Percentiles rank a stretch among this genome's conserved stretches.
Conservation (phyloP, 2,888 invertebrate genomes). For the Gymnosoma rotundatum region DNA sequence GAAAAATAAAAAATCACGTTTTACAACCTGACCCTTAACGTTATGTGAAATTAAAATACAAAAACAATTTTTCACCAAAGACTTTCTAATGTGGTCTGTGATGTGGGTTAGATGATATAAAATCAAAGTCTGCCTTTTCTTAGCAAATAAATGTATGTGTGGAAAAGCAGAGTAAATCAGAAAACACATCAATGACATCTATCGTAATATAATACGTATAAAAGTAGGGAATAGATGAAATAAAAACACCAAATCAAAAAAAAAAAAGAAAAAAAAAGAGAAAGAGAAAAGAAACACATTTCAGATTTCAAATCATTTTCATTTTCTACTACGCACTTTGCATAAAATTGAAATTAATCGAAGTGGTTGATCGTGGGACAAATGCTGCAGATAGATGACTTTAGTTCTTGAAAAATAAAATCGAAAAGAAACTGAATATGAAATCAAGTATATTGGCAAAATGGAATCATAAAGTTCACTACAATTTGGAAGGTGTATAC, state of each 20-base stretch:
- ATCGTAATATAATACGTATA: conserved; percentile 29
- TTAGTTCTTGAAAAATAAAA: background rate
- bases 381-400: conserved; percentile 4
- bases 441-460: background rate
- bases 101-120: conserved; percentile 8
- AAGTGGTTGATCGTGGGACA: conserved; percentile 3
- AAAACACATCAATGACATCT: conserved; percentile 33
- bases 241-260: conserved; percentile 7
- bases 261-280: background rate
- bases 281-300: background rate
- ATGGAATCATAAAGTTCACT: too few species aligned
- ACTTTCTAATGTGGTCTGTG: background rate
- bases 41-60: conserved; percentile 64
- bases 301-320: conserved; percentile 18
- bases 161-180: background rate
- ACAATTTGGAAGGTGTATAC: too few species aligned
- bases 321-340: conserved; percentile 33
- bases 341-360: conserved; percentile 10
- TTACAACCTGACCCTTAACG: conserved; percentile 61
- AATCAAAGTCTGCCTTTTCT: conserved; percentile 21
- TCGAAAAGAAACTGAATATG: background rate
- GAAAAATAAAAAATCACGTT: conserved; percentile 12
- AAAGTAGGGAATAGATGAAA: conserved; percentile 1
- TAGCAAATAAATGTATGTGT: background rate
- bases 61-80: conserved; percentile 39